A percentile compares a stretch with the other conserved stretches of the same genome.
Conservation (phyloP, 1,140 invertebrate species). For the Anastrepha ludens region DNA sequence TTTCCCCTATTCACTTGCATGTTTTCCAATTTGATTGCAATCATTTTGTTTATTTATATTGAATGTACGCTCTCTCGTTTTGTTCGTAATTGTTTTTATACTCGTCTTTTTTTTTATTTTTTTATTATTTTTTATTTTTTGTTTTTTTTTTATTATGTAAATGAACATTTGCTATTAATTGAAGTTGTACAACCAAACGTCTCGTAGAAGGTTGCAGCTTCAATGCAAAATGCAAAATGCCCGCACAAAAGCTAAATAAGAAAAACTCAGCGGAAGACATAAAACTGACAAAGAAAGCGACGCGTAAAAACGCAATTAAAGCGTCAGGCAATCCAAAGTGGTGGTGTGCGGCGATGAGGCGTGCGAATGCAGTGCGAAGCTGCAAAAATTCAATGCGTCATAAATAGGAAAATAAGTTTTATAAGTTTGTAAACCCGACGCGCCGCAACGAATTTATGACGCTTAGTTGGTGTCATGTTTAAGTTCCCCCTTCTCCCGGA, state of each 20-base stretch:
- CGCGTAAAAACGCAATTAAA: conserved; percentile 16
- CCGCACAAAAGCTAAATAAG: background rate
- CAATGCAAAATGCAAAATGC: background rate
- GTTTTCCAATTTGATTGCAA: too few species aligned
- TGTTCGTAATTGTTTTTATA: too few species aligned
- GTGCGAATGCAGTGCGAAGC: background rate
- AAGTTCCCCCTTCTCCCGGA: background rate
- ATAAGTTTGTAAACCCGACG: background rate
- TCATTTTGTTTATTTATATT: too few species aligned
- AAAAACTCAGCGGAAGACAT: background rate
- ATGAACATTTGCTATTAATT: background rate
- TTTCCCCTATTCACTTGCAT: too few species aligned
- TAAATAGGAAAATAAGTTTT: conserved; percentile 6
- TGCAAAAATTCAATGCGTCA: background rate
- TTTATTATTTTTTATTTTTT: too few species aligned
- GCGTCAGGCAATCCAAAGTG: background rate
- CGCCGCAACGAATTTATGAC: conserved; percentile 19
- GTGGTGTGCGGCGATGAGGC: background rate
- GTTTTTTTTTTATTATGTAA: too few species aligned
- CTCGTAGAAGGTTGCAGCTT: background rate
- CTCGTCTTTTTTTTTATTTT: too few species aligned
- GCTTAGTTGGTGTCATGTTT: conserved; percentile 37
- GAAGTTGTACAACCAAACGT: background rate
- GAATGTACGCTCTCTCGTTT: too few species aligned
- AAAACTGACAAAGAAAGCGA: conserved; percentile 8